Evolutionary conservation across 1,140 invertebrate species (phyloP).

Genomic region (Lanistes nyassanus): DNA sequence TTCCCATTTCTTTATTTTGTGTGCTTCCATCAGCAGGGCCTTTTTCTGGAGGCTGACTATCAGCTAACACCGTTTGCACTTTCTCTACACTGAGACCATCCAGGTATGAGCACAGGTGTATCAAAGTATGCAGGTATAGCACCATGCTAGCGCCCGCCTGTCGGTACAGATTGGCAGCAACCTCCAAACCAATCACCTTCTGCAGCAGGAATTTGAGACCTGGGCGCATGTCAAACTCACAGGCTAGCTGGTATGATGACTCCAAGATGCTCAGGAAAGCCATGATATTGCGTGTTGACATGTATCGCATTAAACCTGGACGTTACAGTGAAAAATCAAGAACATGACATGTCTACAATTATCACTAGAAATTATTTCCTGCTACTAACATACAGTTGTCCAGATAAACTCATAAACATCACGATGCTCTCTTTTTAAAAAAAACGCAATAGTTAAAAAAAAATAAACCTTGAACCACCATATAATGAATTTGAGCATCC

Average conservation of each 20-base stretch:
- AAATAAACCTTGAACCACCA: too few relatives aligned
- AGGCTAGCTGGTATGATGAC: constrained; percentile 81
- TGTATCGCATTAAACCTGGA: constrained; percentile 67
- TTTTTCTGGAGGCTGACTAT: too few relatives aligned
- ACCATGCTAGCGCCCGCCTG: constrained; percentile 92
- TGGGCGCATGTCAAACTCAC: constrained; percentile 87
- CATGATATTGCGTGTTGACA: constrained; percentile 72
- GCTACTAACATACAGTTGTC: background rate
- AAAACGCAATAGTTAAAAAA: too few relatives aligned
- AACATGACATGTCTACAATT: background rate
- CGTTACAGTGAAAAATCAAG: constrained; percentile 37
- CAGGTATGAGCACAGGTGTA: constrained; percentile 79
- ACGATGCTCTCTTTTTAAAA: too few relatives aligned
- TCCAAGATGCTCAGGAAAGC: constrained; percentile 82
- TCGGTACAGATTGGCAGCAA: constrained; percentile 90
- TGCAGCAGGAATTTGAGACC: constrained; percentile 93
- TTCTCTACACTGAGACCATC: constrained; percentile 53
- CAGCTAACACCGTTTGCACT: background rate
- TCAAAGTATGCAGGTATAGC: constrained; percentile 85
- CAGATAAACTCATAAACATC: background rate
- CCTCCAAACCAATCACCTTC: constrained; percentile 87
- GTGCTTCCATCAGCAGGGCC: too few relatives aligned
- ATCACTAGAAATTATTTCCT: background rate
- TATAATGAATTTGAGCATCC: too few relatives aligned
- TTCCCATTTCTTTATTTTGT: too few relatives aligned